Evolutionary conservation across 2,797 vertebrate species (phyloP).

Genomic region (Chromis chromis): DNA sequence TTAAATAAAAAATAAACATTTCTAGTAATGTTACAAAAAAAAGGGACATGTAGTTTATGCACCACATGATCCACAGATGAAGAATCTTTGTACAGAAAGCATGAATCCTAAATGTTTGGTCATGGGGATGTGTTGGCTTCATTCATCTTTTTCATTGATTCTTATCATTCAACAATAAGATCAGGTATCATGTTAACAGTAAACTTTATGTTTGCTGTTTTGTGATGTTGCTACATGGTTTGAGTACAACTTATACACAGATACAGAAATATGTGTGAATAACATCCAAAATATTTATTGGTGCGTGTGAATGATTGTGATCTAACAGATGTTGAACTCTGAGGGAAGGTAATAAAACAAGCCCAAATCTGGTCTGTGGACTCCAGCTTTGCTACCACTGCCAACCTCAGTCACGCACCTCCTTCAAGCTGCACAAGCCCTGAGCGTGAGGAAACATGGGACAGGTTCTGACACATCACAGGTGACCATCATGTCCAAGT

Average conservation of each 20-base stretch:
- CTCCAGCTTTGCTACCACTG: conserved; percentile 52
- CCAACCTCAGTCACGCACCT: conserved; percentile 79
- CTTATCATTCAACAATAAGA: neutral
- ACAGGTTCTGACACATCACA: conserved; percentile 63
- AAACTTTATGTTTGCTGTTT: conserved; percentile 9
- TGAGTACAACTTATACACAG: conserved; percentile 17
- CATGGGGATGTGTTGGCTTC: neutral
- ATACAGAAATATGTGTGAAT: conserved; percentile 54
- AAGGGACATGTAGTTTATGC: too few relatives aligned
- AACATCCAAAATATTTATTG: conserved; percentile 63
- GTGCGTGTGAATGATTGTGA: conserved; percentile 67
- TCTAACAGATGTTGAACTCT: conserved; percentile 76
- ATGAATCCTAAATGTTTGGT: too few relatives aligned
- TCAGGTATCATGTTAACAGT: too few relatives aligned
- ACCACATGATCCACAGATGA: neutral
- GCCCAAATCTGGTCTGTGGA: conserved; percentile 70
- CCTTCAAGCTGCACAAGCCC: conserved; percentile 33
- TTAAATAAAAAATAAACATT: too few relatives aligned
- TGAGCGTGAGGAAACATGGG: conserved; percentile 22
- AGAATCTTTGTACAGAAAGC: neutral
- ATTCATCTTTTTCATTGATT: conserved; percentile 8
- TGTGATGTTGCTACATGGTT: conserved; percentile 22
- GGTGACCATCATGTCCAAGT: conserved; percentile 37
- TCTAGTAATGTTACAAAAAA: neutral
- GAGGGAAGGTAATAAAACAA: conserved; percentile 76